phyloP scores from a whole-genome alignment of 2,888 invertebrate species.

The Dryobota labecula region DNA sequence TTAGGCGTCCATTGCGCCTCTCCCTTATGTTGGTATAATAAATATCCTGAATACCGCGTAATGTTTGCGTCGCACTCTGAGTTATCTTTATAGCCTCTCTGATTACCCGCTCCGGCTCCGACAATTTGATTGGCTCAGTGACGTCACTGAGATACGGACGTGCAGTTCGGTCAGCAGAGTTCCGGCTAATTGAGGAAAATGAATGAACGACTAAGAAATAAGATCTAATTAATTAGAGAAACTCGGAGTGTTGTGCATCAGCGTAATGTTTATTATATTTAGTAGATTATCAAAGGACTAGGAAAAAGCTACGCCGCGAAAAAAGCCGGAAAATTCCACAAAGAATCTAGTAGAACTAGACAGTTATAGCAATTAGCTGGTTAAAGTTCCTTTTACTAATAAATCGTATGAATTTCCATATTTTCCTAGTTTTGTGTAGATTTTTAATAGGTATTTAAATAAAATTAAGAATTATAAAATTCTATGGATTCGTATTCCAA shows the following conservation, averaged over 20 bases:
- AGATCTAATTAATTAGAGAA: constrained; percentile 9
- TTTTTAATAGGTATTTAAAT: too few relatives aligned
- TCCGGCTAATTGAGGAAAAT: constrained; percentile 44
- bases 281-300: background rate
- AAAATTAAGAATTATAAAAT: too few relatives aligned
- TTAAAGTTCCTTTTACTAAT: too few relatives aligned
- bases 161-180: constrained; percentile 22
- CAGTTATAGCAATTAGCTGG: too few relatives aligned
- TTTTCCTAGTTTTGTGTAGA: too few relatives aligned
- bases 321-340: background rate
- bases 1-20: constrained; percentile 57
- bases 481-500: too few relatives aligned
- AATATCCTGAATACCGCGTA: constrained; percentile 65
- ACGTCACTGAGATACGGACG: constrained; percentile 53
- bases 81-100: constrained; percentile 75
- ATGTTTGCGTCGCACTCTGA: constrained; percentile 68
- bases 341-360: background rate
- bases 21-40: constrained; percentile 54
- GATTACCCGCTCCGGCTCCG: constrained; percentile 71
- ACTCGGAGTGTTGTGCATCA: background rate
- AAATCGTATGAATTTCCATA: too few relatives aligned
- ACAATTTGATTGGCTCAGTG: constrained; percentile 75
- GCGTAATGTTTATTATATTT: background rate
- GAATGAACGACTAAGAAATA: background rate
- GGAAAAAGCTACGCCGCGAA: background rate